These are phyloP conservation scores for Anseranas semipalmata DNA, from an alignment of 2,113 vertebrate species.

Conservation along the genomic window DNA sequence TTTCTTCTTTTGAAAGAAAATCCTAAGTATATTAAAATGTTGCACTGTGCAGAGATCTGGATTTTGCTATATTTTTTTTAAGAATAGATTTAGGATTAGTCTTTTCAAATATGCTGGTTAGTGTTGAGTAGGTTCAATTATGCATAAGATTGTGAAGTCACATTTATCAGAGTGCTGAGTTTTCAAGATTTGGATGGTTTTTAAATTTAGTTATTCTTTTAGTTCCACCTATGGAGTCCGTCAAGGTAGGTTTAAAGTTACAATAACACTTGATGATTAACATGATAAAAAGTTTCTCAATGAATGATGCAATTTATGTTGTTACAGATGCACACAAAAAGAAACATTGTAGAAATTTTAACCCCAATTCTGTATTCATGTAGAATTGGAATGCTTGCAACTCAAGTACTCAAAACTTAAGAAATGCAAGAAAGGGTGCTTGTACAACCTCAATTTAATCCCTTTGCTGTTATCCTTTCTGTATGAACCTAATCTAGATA, in stretches of 20 bases:
- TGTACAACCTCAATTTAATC: neutral
- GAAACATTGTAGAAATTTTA: neutral
- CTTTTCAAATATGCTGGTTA: neutral
- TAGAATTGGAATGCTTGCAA: neutral
- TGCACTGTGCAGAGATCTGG: neutral
- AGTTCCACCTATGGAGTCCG: neutral
- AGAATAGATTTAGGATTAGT: neutral
- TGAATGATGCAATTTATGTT: neutral
- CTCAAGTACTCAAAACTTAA: neutral
- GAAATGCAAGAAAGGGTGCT: neutral
- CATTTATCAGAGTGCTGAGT: neutral
- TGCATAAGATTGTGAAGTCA: neutral
- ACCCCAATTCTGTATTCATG: neutral
- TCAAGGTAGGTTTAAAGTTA: neutral
- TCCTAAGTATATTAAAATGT: neutral
- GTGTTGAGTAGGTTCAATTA: neutral
- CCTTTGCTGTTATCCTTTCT: neutral
- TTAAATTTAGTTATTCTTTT: neutral
- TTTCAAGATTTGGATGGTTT: neutral
- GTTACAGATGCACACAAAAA: neutral
- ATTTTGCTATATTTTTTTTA: neutral
- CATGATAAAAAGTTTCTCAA: neutral
- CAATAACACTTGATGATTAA: neutral
- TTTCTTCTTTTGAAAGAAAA: neutral
- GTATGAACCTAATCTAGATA: neutral